Base-by-base conservation (phyloP, 2,797 vertebrate genomes). In the Alcedo atthis region DNA sequence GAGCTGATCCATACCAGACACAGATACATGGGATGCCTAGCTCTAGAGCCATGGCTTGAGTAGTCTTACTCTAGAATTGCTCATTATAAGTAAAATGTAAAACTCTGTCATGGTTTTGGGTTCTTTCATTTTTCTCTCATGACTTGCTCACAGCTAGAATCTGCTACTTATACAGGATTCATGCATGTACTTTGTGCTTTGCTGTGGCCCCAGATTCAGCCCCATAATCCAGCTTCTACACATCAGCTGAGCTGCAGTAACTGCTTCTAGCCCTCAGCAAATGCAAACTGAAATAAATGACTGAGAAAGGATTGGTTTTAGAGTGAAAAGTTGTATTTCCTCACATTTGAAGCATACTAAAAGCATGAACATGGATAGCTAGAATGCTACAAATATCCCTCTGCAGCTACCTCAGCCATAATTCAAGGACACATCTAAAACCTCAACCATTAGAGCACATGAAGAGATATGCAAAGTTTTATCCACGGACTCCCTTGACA, bases 41-140 rank as follows among this genome's bases (percentile, higher is more conserved):
- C 17, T 32, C 42, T 43, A 54, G 51, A 85, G 76, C 20, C 21
- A 12, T 5, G 13, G 24, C 12, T 85, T 76, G 51, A 85, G 35
- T 8, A 57, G 43, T 18, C 53, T 57, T n/a, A 73, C 20, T n/a
- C 19, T 79, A 74, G 87, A 94, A 67, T 4, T n/a, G 37, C 20
- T 84, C 42, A 67, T 79, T 74, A 76, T 28, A 7, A 1, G 62
- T 30, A 63, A 88, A 58, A 69, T 8, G 35, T 6, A 76, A 93
- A 91, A 69, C 22, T 19, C 76, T 74, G n/a, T 45, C 40, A 35
- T 42, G 18, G 32, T 12, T 58, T 33, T 19, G 4, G 4, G 70
- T 92, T 88, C 32, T 81, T 78, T 73, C 13, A n/a, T 64, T 92
- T 94, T 76, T 53, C 67, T 74, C 35, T 76, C 84, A 83, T 57